These are phyloP conservation scores for Myrmophylax atrothorax DNA, from an alignment of 2,113 vertebrate species.

Conservation along the genomic window DNA sequence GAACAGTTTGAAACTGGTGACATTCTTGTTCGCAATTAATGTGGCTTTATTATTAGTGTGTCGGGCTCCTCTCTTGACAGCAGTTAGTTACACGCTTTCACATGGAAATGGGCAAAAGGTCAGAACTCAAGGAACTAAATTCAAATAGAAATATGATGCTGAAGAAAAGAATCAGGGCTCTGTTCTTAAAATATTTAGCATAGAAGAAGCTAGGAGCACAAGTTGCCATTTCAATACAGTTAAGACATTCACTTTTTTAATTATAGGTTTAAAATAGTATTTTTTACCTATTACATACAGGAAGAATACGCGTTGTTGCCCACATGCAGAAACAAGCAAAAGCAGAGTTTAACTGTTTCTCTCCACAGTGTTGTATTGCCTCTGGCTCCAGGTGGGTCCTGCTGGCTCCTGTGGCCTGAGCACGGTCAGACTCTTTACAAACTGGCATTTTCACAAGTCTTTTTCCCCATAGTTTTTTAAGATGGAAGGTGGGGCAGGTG, in stretches of 20 bases:
- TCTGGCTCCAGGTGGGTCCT: conserved; percentile 3
- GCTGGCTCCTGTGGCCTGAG: conserved; percentile 17
- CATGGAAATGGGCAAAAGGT: conserved; percentile 59
- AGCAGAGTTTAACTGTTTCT: conserved; percentile 76
- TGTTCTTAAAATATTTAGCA: conserved; percentile 79
- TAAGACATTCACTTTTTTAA: conserved; percentile 78
- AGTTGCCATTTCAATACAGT: conserved; percentile 78
- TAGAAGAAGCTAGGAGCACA: conserved; percentile 77
- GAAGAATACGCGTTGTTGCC: conserved; percentile 76
- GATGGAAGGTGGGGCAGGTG: background rate
- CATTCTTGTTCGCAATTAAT: conserved; percentile 68
- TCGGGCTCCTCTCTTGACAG: conserved; percentile 84
- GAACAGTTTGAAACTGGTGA: background rate
- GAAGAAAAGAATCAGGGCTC: conserved; percentile 70
- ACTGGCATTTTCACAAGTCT: background rate
- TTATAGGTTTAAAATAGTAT: conserved; percentile 73
- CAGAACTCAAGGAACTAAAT: conserved; percentile 64
- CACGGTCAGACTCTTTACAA: background rate
- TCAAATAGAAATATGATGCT: conserved; percentile 77
- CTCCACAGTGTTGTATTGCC: conserved; percentile 15
- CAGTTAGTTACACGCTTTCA: conserved; percentile 86
- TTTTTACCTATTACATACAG: conserved; percentile 82
- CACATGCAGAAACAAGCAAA: conserved; percentile 90
- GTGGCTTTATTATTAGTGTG: conserved; percentile 85
- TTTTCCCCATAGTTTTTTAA: background rate